A percentile compares a stretch with the other conserved stretches of the same genome.
These are phyloP conservation scores for Drosophila mettleri DNA, from an alignment of 2,888 invertebrate species.

Conservation along the genomic window DNA sequence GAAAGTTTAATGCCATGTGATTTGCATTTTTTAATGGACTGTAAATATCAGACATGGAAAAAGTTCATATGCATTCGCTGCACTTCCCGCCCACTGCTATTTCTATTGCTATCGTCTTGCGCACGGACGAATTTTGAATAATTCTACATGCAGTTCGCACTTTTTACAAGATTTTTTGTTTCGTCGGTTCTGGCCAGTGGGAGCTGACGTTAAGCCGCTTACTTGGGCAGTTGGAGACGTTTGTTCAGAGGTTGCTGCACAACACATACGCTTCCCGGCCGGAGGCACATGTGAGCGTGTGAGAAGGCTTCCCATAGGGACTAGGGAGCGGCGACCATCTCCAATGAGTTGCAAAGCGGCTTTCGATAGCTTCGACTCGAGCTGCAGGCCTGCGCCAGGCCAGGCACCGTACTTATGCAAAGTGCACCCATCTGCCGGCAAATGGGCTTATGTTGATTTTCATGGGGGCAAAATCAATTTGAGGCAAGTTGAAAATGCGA, in stretches of 20 bases:
- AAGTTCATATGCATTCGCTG: conserved; percentile 39
- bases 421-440: conserved; percentile 55
- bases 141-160: conserved; percentile 37
- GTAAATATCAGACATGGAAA: conserved; percentile 47
- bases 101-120: conserved; percentile 50
- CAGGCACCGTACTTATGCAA: conserved; percentile 62
- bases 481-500: conserved; percentile 33
- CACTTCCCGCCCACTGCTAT: background rate
- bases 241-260: conserved; percentile 28
- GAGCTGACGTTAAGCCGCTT: conserved; percentile 65
- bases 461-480: conserved; percentile 70
- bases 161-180: conserved; percentile 24
- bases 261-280: conserved; percentile 69
- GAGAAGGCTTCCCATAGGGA: conserved; percentile 15
- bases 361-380: conserved; percentile 53
- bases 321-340: background rate
- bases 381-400: conserved; percentile 1
- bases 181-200: background rate
- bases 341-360: conserved; percentile 73
- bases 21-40: conserved; percentile 75
- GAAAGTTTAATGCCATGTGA: conserved; percentile 41
- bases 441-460: conserved; percentile 64
- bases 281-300: conserved; percentile 47
- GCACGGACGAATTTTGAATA: conserved; percentile 65
- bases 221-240: conserved; percentile 26